Evolutionary conservation across 1,140 invertebrate species (phyloP), one percentile per base, ranked within the genome.

Genomic region (Eriocheir sinensis): DNA sequence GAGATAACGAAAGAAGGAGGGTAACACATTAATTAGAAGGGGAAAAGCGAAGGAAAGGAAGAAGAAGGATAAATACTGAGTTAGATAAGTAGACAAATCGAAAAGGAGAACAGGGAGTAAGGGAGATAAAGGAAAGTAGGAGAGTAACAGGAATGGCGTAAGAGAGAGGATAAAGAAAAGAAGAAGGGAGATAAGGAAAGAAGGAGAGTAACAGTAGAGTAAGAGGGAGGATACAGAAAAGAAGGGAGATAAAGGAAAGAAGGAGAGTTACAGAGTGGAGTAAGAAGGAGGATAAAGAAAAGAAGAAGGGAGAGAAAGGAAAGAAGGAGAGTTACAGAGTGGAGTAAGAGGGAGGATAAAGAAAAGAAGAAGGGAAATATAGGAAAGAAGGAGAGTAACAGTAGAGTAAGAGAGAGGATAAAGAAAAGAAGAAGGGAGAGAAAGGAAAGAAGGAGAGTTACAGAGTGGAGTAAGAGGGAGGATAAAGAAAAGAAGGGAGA

Each of bases 181-280:
- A 53, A 53, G 48, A 53, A 21, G 48, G 21, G 21, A 9, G 48
- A 53, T 2, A 53, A 21, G 21, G n/a, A n/a, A n/a, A n/a, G n/a
- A n/a, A n/a, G 15, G 44, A 48, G n/a, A n/a, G n/a, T n/a, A n/a
- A n/a, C n/a, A n/a, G n/a, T n/a, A n/a, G n/a, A n/a, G n/a, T n/a
- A n/a, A n/a, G n/a, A n/a, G n/a, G n/a, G n/a, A n/a, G n/a, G n/a
- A n/a, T n/a, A n/a, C n/a, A n/a, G n/a, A n/a, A n/a, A n/a, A n/a
- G n/a, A n/a, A n/a, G n/a, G n/a, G n/a, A n/a, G 41, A 53, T 8
- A 30, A n/a, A 89, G 88, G 88, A 89, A 48, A 89, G 41, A 89
- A 30, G 53, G 88, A 48, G 88, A 53, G 41, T 27, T 41, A 44
- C 21, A 89, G 88, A 44, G 41, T 30, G 41, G 88, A 89, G 88